A percentile compares a stretch with the other conserved stretches of the same genome.
These are phyloP conservation scores for Chaenodraco wilsoni DNA, from an alignment of 2,797 vertebrate species.

Conservation along the genomic window DNA sequence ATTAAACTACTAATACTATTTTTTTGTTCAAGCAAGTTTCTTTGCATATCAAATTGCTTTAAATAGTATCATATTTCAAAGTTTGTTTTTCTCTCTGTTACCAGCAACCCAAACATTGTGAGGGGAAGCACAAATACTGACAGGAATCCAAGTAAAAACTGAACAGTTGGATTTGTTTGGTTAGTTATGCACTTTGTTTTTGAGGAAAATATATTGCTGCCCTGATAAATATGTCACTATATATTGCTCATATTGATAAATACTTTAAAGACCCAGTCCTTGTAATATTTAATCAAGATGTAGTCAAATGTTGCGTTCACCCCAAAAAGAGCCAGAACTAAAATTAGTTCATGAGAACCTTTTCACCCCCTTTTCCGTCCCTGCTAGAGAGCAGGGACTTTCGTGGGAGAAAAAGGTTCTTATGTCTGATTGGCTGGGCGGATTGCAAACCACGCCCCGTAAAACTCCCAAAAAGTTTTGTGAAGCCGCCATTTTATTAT, in stretches of 20 bases:
- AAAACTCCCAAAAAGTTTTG: no score
- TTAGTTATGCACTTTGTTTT: not conserved
- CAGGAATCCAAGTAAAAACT: not conserved
- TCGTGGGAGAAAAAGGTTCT: no score
- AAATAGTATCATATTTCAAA: not conserved
- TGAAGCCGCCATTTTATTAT: no score
- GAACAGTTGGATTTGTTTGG: not conserved
- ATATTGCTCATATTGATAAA: not conserved
- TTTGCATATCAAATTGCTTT: not conserved
- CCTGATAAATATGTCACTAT: not conserved
- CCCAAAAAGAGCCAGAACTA: no score
- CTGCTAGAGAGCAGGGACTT: no score
- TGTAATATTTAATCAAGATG: not conserved
- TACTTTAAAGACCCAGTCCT: not conserved
- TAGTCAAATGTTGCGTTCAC: no score
- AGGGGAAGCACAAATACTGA: not conserved
- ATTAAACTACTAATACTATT: no score
- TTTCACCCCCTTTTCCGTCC: no score
- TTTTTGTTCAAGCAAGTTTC: not conserved
- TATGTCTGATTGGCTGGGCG: no score
- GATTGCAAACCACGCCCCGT: no score
- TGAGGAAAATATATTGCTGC: not conserved
- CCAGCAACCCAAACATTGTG: not conserved
- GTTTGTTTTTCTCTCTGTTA: not conserved
- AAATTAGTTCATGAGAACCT: no score